Percentiles rank a stretch among this genome's conserved stretches.
Evolutionary conservation across 2,888 invertebrate genomes (phyloP).

Genomic region (Loripinus fragilis): DNA sequence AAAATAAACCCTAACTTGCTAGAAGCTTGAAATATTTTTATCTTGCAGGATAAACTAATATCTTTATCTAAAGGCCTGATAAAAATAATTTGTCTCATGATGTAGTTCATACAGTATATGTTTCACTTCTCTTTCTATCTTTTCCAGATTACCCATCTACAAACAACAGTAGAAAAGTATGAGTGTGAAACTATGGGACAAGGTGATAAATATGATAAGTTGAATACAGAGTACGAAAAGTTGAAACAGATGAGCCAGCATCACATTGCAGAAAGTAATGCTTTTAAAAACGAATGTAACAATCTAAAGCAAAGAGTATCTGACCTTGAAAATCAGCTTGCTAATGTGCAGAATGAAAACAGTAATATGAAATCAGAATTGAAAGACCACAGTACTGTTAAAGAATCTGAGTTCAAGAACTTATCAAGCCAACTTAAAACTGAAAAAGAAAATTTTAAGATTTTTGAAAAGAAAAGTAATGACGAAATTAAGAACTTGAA

Average conservation of each 20-base stretch:
- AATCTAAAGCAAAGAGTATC: constrained; percentile 46
- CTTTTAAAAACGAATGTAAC: constrained; percentile 50
- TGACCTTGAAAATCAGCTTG: constrained; percentile 46
- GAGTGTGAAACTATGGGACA: constrained; percentile 66
- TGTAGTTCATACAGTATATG: too few relatives aligned
- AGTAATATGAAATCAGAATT: constrained; percentile 44
- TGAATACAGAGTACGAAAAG: constrained; percentile 63
- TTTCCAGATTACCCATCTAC: constrained; percentile 64
- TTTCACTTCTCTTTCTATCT: too few relatives aligned
- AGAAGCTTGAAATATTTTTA: too few relatives aligned
- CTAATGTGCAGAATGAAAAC: constrained; percentile 46
- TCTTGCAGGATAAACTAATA: too few relatives aligned
- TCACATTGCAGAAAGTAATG: constrained; percentile 46
- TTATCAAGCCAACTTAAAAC: constrained; percentile 44
- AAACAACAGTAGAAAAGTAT: constrained; percentile 61
- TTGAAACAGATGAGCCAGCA: constrained; percentile 62
- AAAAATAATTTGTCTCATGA: too few relatives aligned
- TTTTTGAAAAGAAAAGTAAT: constrained; percentile 51
- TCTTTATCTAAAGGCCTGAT: too few relatives aligned
- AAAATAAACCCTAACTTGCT: too few relatives aligned
- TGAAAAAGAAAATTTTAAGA: constrained; percentile 57
- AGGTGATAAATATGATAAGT: constrained; percentile 68
- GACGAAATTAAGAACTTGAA: constrained; percentile 58
- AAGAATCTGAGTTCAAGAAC: constrained; percentile 51
- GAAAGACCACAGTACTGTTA: constrained; percentile 50